phyloP scores from a whole-genome alignment of 2,888 invertebrate species.

The Anagyrus pseudococci region DNA sequence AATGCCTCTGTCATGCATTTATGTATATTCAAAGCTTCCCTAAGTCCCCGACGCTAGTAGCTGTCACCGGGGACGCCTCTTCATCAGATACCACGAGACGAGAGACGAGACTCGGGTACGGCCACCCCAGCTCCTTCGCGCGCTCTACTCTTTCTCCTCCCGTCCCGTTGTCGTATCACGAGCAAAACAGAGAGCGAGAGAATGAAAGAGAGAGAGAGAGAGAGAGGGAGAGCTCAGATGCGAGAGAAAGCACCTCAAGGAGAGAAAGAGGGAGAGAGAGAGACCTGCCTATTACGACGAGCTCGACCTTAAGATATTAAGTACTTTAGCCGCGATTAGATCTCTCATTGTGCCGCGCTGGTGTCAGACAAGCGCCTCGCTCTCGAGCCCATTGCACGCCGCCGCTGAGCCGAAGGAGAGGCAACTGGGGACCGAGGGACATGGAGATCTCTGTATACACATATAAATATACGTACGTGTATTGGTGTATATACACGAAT shows the following conservation, averaged over 20 bases:
- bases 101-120: neutral
- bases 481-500: too few relatives aligned
- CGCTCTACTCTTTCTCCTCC: too few relatives aligned
- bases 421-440: constrained; percentile 18
- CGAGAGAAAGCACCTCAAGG: too few relatives aligned
- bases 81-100: constrained; percentile 55
- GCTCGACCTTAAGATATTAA: constrained; percentile 61
- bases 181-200: too few relatives aligned
- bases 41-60: constrained; percentile 47
- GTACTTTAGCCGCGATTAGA: constrained; percentile 62
- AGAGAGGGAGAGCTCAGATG: too few relatives aligned
- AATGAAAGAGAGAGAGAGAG: too few relatives aligned
- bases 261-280: constrained; percentile 41
- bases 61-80: constrained; percentile 55
- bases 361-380: constrained; percentile 60
- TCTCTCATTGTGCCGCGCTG: constrained; percentile 58
- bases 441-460: neutral
- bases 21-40: constrained; percentile 40
- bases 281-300: constrained; percentile 40
- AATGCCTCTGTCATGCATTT: constrained; percentile 36
- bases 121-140: neutral
- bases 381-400: constrained; percentile 15
- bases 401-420: too few relatives aligned
- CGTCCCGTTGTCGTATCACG: too few relatives aligned
- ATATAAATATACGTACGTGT: neutral